Base-by-base conservation (phyloP, 1,140 invertebrate genomes). In the Cyclina sinensis region DNA sequence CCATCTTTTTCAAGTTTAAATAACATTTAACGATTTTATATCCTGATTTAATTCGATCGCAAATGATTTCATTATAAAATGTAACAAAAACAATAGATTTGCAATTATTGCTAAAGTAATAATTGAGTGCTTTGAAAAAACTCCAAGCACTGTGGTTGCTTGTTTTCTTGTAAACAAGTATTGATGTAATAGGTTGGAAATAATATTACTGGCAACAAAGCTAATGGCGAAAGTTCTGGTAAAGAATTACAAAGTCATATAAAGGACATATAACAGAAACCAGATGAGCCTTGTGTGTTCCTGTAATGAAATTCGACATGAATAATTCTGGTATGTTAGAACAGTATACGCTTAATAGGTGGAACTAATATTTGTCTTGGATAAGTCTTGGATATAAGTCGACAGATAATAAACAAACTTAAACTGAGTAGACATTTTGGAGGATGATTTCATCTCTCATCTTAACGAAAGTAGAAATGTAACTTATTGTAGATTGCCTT, bases 361-460 rank as follows among this genome's bases (percentile, higher is more conserved):
- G 27, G 24, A 78, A 51, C 74, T 57, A 78, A 54, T 78, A 78
- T 54, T 54, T 78, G 32, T 78, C 48, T 78, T 30, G 4, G 46
- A 27, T 57, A 51, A 51, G 16, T 78, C 24, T 54, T n/a, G 18
- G 43, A 14, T 78, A 54, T 54, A 35, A 78, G 74, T 57, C 18
- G 2, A 32, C 35, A 21, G 48, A 78, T 54, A 51, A 78, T 78
- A 76, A 76, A 51, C 48, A 78, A 76, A 46, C 43, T 73, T 74
- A 27, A 78, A 78, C 54, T 78, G 74, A 48, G 14, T 30, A 54
- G 74, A 78, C 74, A 54, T 30, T 27, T 32, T 51, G 27, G 48
- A 35, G 48, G 32, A 54, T 57, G 27, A 62, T 2, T 21, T 24
- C 14, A 78, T 78, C 74, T 18, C 54, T 78, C 74, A 78, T 54